phyloP scores from a whole-genome alignment of 1,140 invertebrate genomes.

The Cydia amplana region DNA sequence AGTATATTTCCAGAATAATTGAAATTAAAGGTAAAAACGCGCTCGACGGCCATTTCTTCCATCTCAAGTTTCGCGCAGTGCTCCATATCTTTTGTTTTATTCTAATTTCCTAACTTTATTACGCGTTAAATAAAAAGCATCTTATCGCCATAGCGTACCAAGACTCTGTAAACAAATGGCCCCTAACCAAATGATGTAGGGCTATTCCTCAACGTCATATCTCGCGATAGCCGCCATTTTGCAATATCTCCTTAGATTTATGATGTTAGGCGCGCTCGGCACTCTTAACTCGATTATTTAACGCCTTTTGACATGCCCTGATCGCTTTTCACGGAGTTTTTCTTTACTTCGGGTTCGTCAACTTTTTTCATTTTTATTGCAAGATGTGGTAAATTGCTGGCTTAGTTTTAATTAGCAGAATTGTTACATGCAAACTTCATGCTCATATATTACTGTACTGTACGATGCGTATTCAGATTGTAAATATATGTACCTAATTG shows the following conservation, averaged over 20 bases:
- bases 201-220: constrained; percentile 57
- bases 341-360: background rate
- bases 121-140: background rate
- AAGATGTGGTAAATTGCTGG: too few species aligned
- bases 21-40: too few species aligned
- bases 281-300: constrained; percentile 58
- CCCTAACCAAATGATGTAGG: constrained; percentile 33
- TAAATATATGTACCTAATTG: too few species aligned
- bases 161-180: constrained; percentile 40
- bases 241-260: constrained; percentile 57
- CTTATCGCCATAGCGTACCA: background rate
- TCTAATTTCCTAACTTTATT: too few species aligned
- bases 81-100: too few species aligned
- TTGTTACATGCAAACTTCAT: too few species aligned
- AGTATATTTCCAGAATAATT: too few species aligned
- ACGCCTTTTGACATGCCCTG: constrained; percentile 37
- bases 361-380: background rate
- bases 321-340: constrained; percentile 34
- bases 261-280: constrained; percentile 47
- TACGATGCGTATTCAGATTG: too few species aligned
- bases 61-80: too few species aligned
- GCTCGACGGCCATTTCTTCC: too few species aligned
- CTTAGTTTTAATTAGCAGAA: too few species aligned
- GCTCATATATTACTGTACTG: too few species aligned
- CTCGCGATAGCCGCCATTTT: constrained; percentile 54